Evolutionary conservation across 64 coral and sea anemone genomes (phyloP).

Genomic region (Dendrophyllia cribrosa): DNA sequence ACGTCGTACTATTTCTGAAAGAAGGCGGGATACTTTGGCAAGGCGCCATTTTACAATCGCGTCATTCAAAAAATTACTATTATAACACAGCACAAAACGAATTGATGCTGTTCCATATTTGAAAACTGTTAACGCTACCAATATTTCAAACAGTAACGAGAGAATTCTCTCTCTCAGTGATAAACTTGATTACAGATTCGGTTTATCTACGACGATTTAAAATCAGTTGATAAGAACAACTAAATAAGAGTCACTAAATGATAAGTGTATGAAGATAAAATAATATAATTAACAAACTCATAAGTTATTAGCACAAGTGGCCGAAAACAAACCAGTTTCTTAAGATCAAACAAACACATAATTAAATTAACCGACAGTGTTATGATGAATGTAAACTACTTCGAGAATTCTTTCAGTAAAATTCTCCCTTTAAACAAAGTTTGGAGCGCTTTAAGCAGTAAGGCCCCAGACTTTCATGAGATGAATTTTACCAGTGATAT

Average conservation of each 20-base stretch:
- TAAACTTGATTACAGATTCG: neutral
- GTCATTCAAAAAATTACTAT: no score
- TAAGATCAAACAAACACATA: neutral
- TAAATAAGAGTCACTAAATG: neutral
- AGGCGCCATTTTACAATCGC: no score
- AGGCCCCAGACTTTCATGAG: neutral
- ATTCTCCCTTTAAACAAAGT: neutral
- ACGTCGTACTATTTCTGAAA: neutral
- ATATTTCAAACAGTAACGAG: neutral
- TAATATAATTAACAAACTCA: slow-evolving; percentile 5
- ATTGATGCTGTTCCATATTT: neutral
- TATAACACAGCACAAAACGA: neutral
- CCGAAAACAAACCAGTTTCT: neutral
- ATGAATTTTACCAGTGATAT: neutral
- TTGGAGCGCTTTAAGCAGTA: neutral
- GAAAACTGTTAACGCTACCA: neutral
- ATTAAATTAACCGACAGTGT: neutral
- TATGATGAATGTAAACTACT: no score
- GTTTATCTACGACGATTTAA: neutral
- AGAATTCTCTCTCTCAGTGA: neutral
- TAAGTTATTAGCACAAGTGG: neutral
- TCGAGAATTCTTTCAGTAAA: neutral
- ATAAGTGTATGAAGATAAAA: neutral
- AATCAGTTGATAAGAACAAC: neutral
- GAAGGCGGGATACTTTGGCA: no score